Evolutionary conservation across 2,113 vertebrate genomes (phyloP), one percentile per base, ranked within the genome.

Genomic region (Chlorodrepanis virens): DNA sequence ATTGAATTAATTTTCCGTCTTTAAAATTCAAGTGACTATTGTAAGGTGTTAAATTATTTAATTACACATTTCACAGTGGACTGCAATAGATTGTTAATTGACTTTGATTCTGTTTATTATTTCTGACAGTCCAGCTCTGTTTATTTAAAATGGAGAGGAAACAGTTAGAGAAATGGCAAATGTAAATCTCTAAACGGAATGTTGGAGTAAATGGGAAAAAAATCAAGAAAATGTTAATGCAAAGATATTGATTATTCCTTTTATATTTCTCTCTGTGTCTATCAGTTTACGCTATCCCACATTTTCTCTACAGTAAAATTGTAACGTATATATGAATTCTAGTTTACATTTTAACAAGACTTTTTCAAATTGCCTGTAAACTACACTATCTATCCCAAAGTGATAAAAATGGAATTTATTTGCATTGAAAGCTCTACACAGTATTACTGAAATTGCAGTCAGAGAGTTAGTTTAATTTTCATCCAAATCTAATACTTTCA

Each of bases 61-160:
- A 84, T 74, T 45, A 31, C 10, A 6, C 87, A 23, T 63, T 83
- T 93, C 91, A 61, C 27, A 72, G 67, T 59, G 31, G 47, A 53
- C 68, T 97, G 56, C 92, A 93, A 60, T 59, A 50, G 60, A 60
- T 77, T 70, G 54, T 83, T 91, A 87, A 75, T 90, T 79, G 87
- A 77, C 57, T 74, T 95, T 45, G 84, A 56, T 65, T 52, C 23
- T 79, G 3, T 82, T 95, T 86, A 90, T 92, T 94, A 60, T 69
- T 53, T 90, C 56, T 94, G 27, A 78, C 57, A 56, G 13, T 83
- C 86, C 83, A 23, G 17, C 76, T 61, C 35, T 80, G 44, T 82
- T 84, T 82, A 21, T 94, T 84, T 95, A 77, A 74, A 95, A 86
- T 14, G 20, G 29, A 71, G 31, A 81, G n/a, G 59, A 90, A 90